Conservation (phyloP, 2,113 vertebrate genomes). For the Bungarus multicinctus region DNA sequence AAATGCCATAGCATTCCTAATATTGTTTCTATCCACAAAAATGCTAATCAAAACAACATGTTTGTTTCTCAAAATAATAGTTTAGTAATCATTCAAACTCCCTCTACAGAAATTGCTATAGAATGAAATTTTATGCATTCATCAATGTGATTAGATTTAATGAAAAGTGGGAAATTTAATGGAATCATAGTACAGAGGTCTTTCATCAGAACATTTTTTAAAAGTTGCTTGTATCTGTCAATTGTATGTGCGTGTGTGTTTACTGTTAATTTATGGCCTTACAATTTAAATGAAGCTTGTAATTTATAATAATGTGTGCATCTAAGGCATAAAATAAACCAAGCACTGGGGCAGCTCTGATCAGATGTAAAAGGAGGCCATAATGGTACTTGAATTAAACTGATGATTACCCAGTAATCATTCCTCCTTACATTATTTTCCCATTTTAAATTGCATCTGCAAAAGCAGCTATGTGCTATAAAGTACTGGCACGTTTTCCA, state of each 20-base stretch:
- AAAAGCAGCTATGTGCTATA: not conserved
- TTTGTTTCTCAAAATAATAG: conserved; percentile 29
- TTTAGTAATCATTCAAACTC: conserved; percentile 19
- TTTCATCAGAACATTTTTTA: not conserved
- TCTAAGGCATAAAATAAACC: not conserved
- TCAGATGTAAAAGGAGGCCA: not conserved
- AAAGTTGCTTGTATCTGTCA: not conserved
- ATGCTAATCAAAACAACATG: conserved; percentile 69
- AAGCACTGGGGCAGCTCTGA: not conserved
- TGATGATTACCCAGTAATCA: not conserved
- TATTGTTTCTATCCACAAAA: conserved; percentile 48
- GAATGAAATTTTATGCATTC: not conserved
- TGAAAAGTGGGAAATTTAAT: not conserved
- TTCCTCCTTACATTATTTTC: not conserved
- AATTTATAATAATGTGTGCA: not conserved
- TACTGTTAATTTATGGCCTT: not conserved
- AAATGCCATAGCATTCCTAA: conserved; percentile 54
- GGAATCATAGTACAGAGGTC: too few relatives aligned
- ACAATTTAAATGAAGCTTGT: not conserved
- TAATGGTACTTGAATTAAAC: not conserved
- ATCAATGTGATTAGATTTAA: not conserved
- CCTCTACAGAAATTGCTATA: not conserved
- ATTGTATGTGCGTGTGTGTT: not conserved
- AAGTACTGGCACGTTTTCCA: not conserved
- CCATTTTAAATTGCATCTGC: not conserved